A percentile compares a stretch with the other conserved stretches of the same genome.
Conservation (phyloP, 1,140 invertebrate genomes). For the Triops longicaudatus region DNA sequence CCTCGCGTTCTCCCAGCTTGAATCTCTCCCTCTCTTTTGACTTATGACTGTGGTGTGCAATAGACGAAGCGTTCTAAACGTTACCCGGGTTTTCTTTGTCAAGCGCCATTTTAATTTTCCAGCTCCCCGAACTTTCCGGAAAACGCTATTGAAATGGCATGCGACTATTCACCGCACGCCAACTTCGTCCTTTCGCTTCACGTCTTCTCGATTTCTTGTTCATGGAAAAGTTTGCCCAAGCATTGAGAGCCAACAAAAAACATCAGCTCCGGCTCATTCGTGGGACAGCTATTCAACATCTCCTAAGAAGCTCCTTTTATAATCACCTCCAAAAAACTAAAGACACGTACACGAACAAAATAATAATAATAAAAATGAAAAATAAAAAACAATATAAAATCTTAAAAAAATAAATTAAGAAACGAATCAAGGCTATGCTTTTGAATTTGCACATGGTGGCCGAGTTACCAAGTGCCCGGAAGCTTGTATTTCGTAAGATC, state of each 20-base stretch:
- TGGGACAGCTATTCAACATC: background rate
- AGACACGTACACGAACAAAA: too few relatives aligned
- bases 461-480: too few relatives aligned
- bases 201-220: background rate
- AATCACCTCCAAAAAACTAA: too few relatives aligned
- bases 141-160: background rate
- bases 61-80: constrained; percentile 17
- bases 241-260: background rate
- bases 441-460: too few relatives aligned
- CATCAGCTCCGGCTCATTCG: background rate
- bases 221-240: background rate
- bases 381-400: too few relatives aligned
- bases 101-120: constrained; percentile 9
- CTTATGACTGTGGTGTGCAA: constrained; percentile 7
- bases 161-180: background rate
- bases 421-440: too few relatives aligned
- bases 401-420: too few relatives aligned
- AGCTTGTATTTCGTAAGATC: too few relatives aligned
- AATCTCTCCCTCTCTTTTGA: background rate
- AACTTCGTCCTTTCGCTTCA: background rate
- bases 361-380: too few relatives aligned
- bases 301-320: too few relatives aligned
- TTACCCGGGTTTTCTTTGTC: constrained; percentile 18
- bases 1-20: background rate
- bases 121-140: background rate